Conservation (phyloP, 2,797 vertebrate species). For the Characodon lateralis region DNA sequence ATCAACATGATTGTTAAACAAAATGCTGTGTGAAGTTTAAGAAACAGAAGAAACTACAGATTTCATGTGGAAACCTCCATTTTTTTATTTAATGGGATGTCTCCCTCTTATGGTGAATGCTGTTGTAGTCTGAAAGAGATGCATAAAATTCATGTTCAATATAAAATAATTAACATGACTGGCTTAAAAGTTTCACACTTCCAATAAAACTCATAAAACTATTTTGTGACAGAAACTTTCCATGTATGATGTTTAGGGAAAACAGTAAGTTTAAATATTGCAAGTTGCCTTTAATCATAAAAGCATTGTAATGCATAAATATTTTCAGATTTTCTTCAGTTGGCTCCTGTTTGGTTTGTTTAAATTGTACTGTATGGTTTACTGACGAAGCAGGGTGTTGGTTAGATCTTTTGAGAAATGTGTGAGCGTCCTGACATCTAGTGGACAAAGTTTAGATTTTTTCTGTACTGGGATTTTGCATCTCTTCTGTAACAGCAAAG, state of each 20-base stretch:
- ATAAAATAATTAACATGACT: not conserved
- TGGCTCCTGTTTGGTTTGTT: not conserved
- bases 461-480: not conserved
- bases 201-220: not conserved
- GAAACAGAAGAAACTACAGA: not conserved
- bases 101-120: slow-evolving; percentile 2
- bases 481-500: not conserved
- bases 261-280: not conserved
- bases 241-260: not conserved
- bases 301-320: not conserved
- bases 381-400: not conserved
- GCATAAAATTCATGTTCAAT: not conserved
- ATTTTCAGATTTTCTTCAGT: not conserved
- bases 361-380: not conserved
- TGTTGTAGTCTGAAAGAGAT: not conserved
- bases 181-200: not conserved
- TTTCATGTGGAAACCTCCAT: not conserved
- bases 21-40: not conserved
- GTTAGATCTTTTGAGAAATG: slow-evolving; percentile 21
- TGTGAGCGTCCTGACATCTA: slow-evolving; percentile 71
- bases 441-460: slow-evolving; percentile 55
- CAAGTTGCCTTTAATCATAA: slow-evolving; percentile 6
- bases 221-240: not conserved
- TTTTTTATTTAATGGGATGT: not conserved
- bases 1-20: not conserved